These are phyloP conservation scores for Mormyrus lacerda DNA, from an alignment of 2,113 vertebrate genomes.

Conservation along the genomic window DNA sequence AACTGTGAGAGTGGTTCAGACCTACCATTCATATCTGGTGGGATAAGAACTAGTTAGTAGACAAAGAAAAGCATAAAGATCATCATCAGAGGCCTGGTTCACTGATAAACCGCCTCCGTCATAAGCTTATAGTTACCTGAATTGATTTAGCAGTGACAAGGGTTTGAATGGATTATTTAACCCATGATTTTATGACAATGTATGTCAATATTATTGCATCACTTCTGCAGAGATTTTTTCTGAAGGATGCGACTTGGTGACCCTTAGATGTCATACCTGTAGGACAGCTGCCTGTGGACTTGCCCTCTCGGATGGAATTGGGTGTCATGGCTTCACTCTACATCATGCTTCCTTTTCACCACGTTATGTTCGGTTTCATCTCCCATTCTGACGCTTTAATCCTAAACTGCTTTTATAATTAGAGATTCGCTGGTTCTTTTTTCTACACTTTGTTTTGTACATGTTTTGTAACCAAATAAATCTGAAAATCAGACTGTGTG, in stretches of 20 bases:
- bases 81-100: neutral
- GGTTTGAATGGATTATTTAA: neutral
- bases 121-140: neutral
- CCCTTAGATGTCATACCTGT: neutral
- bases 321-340: neutral
- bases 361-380: slow-evolving; percentile 48
- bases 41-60: neutral
- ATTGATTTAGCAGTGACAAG: neutral
- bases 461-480: slow-evolving; percentile 60
- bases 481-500: slow-evolving; percentile 24
- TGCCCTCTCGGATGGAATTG: neutral
- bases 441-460: slow-evolving; percentile 67
- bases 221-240: neutral
- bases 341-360: neutral
- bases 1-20: neutral
- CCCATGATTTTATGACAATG: neutral
- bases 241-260: neutral
- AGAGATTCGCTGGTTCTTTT: slow-evolving; percentile 38
- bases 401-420: slow-evolving; percentile 35
- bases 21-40: neutral
- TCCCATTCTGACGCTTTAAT: neutral
- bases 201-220: slow-evolving; percentile 25
- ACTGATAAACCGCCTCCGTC: neutral
- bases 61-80: neutral
- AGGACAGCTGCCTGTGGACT: neutral